Conservation (phyloP, 2,113 vertebrate species). For the Merops nubicus region DNA sequence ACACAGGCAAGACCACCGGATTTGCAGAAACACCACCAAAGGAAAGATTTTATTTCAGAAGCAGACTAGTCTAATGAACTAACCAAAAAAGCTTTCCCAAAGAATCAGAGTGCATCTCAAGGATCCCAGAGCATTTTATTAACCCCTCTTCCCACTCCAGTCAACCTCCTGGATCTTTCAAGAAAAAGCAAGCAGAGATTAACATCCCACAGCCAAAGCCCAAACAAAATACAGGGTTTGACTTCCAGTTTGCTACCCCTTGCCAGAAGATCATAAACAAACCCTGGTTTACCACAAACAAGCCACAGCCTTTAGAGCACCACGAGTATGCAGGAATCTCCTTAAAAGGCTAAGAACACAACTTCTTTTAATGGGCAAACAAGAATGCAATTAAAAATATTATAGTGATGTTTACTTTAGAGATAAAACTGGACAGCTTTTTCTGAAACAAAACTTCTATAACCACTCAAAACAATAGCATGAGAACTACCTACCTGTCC, state of each 20-base stretch:
- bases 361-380: neutral
- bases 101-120: neutral
- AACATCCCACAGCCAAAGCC: neutral
- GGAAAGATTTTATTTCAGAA: neutral
- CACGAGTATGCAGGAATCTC: neutral
- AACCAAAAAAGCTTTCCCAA: neutral
- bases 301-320: neutral
- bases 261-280: neutral
- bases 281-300: neutral
- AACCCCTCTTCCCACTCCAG: neutral
- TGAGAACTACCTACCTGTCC: neutral
- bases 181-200: neutral
- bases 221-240: neutral
- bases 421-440: neutral
- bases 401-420: neutral
- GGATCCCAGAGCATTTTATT: neutral
- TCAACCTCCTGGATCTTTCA: neutral
- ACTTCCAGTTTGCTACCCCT: neutral
- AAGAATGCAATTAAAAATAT: neutral
- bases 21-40: neutral
- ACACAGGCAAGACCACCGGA: neutral
- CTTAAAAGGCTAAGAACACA: neutral
- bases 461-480: neutral
- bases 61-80: neutral
- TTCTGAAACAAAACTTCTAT: neutral